Evolutionary conservation across 2,113 vertebrate species (phyloP).

Genomic region (Psammodynastes pulverulentus): DNA sequence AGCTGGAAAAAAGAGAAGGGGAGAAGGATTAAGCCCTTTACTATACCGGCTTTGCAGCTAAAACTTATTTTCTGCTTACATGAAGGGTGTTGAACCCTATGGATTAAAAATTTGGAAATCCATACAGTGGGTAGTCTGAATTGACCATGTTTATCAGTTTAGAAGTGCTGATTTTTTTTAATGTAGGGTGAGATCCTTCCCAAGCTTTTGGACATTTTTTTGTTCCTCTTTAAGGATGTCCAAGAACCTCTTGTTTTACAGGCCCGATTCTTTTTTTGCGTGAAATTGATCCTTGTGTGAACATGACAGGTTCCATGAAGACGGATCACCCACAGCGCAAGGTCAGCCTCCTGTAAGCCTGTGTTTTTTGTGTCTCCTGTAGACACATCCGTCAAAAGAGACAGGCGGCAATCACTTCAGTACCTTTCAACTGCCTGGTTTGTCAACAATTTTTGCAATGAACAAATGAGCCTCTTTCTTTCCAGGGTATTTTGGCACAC

Average conservation of each 20-base stretch:
- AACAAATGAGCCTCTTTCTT: conserved; percentile 31
- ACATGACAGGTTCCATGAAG: conserved; percentile 75
- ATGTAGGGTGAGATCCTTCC: conserved; percentile 34
- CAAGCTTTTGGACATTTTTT: conserved; percentile 49
- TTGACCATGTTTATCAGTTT: not conserved
- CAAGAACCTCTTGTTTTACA: conserved; percentile 62
- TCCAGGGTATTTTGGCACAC: conserved; percentile 33
- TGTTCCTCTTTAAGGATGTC: conserved; percentile 59
- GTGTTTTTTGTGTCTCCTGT: conserved; percentile 49
- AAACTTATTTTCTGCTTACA: not conserved
- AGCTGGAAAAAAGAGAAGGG: not conserved
- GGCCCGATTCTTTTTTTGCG: conserved; percentile 62
- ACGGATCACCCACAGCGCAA: conserved; percentile 72
- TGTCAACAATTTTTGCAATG: conserved; percentile 47
- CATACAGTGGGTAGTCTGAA: not conserved
- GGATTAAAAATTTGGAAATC: not conserved
- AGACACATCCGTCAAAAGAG: conserved; percentile 67
- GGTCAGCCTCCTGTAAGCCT: conserved; percentile 70
- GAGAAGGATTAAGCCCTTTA: not conserved
- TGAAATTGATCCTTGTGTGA: conserved; percentile 71
- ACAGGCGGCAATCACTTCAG: conserved; percentile 58
- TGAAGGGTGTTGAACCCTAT: not conserved
- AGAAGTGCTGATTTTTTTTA: conserved; percentile 55
- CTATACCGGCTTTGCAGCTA: not conserved
- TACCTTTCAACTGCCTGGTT: conserved; percentile 45